Evolutionary conservation across 1,140 invertebrate species (phyloP).

Genomic region (Leptopilina clavipes): DNA sequence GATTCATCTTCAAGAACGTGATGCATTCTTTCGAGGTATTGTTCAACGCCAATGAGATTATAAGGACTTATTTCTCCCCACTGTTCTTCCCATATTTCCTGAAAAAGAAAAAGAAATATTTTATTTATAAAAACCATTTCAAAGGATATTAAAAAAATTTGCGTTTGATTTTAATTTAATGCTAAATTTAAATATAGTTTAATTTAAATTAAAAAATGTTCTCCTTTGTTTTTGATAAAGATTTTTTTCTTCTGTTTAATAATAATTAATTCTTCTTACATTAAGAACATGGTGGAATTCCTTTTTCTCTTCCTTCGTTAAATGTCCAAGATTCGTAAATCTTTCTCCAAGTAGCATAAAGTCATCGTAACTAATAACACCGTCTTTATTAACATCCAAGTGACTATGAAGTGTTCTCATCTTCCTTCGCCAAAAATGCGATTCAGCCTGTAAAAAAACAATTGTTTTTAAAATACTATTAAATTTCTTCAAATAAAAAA

Average conservation of each 20-base stretch:
- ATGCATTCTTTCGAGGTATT: conserved; percentile 87
- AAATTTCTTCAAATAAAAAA: not conserved
- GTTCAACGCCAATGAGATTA: conserved; percentile 85
- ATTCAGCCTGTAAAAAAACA: conserved; percentile 79
- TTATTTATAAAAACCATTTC: not conserved
- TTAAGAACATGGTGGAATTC: conserved; percentile 82
- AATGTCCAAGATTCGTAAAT: conserved; percentile 83
- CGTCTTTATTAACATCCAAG: conserved; percentile 89
- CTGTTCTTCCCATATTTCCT: conserved; percentile 87
- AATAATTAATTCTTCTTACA: conserved; percentile 72
- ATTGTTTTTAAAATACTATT: not conserved
- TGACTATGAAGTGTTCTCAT: conserved; percentile 89
- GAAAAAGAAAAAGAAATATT: conserved; percentile 50
- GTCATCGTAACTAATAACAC: conserved; percentile 88
- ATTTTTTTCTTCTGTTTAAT: no score
- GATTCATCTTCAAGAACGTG: conserved; percentile 85
- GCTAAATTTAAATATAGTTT: no score
- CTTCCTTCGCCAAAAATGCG: conserved; percentile 91
- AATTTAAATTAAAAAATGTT: no score
- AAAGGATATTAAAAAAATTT: no score
- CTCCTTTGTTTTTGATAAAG: no score
- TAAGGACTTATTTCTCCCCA: conserved; percentile 89
- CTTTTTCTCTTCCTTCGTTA: conserved; percentile 77
- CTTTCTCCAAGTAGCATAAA: conserved; percentile 83
- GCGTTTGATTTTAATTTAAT: no score